phyloP scores from a whole-genome alignment of 2,797 vertebrate species.

The Naso thynnoides region DNA sequence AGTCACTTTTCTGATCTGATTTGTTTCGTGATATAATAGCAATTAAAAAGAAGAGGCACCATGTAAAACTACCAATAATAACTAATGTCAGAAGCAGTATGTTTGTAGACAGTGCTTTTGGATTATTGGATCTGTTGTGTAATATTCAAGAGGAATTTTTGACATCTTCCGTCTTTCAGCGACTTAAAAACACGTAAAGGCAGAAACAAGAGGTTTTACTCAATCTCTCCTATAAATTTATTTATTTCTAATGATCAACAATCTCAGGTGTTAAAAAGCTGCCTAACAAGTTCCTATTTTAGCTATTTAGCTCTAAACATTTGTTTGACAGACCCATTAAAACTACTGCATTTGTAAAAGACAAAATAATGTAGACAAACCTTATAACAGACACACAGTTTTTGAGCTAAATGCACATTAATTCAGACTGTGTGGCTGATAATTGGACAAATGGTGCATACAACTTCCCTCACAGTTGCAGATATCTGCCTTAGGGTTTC shows the following conservation, averaged over 20 bases:
- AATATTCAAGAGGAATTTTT: too few species aligned
- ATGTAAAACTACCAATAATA: not conserved
- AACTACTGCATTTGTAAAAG: not conserved
- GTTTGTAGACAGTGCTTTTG: not conserved
- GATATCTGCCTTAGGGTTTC: not conserved
- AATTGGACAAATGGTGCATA: not conserved
- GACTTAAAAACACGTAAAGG: not conserved
- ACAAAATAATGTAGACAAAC: not conserved
- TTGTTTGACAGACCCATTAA: not conserved
- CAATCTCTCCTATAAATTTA: not conserved
- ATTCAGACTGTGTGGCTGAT: not conserved
- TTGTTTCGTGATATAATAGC: not conserved
- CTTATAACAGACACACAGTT: not conserved
- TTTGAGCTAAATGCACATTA: not conserved
- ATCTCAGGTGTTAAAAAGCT: not conserved
- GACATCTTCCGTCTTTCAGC: not conserved
- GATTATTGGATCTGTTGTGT: too few species aligned
- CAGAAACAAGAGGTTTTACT: not conserved
- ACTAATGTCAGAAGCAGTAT: not conserved
- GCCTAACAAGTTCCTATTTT: not conserved
- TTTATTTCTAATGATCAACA: not conserved
- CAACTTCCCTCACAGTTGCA: not conserved
- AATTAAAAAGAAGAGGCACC: not conserved
- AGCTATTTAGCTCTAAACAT: not conserved
- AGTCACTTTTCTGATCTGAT: slow-evolving; percentile 3